Evolutionary conservation across 2,113 vertebrate genomes (phyloP), one percentile per base, ranked within the genome.

Genomic region (Ptilorrhoa leucosticta): DNA sequence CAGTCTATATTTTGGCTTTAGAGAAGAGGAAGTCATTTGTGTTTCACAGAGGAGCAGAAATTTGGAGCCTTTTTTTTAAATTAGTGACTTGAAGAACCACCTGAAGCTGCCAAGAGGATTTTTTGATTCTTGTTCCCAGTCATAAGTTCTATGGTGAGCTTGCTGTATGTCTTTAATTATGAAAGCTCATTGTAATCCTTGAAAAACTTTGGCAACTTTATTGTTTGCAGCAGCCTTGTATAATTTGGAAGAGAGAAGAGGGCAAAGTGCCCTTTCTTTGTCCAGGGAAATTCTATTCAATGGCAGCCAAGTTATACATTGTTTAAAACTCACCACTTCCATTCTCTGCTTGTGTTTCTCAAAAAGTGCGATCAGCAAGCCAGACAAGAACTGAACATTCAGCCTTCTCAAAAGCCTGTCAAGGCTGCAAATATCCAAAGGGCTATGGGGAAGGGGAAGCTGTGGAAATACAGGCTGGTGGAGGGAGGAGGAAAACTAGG

Each of bases 301-400:
- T 22, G 39, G 19, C 64, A 90, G 86, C 83, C 83, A 94, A 91
- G 45, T 95, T 83, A 63, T 11, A 68, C 15, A 15, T 76, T 72
- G 66, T 90, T 92, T 83, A 50, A 93, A 88, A 90, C 65, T 95
- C 51, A 58, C 42, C 37, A 23, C 84, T 90, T 90, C 30, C 54
- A 35, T 82, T 77, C 69, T 70, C 47, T 84, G 42, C 64, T 68
- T 66, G 33, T 51, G 10, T 75, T 92, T 92, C 70, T 83, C 40
- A n/a, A 65, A 80, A 86, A 70, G 16, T 30, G 2, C 7, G 1
- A 54, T 39, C 58, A 65, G 26, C 54, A 63, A 50, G 72, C 51
- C 64, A 50, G 78, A 27, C 39, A 23, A n/a, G 47, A 77, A 47
- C 45, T 66, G 68, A 70, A 68, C 56, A 51, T 70, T 63, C 47